Evolutionary conservation across 2,113 vertebrate genomes (phyloP), one percentile per base, ranked within the genome.

Genomic region (Arothron firmamentum): DNA sequence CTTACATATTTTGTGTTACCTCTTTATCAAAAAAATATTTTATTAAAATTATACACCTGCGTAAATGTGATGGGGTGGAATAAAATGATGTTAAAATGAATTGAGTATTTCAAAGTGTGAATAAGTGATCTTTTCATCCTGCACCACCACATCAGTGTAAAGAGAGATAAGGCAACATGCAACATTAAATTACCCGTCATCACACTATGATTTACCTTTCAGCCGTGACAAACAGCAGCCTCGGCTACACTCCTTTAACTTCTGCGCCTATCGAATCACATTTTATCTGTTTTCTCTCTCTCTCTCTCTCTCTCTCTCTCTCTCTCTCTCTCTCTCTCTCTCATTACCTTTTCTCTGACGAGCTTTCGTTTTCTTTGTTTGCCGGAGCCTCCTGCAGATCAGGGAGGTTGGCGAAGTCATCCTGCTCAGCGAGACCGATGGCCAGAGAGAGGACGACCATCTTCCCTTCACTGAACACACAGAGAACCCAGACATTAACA

Each of bases 361-460:
- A 92, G 64, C 85, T 84, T 59, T 88, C 87, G 84, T 94, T 92
- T 87, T 94, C 95, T 90, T 94, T 92, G 91, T 85, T 92, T 72
- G 92, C 92, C 76, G 94, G 94, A 46, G 92, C 92, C 87, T 94
- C 93, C 91, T 98, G 96, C 79, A 98, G 94, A 90, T 98, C 96
- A 83, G 97, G 96, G 81, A 98, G 95, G 93, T 98, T 98, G 93
- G 97, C 97, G 92, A 99, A 99, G 92, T 99, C 96, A 80, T 99
- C 97, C 92, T 97, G 96, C 83, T 99, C 96, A 84, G 97, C 96
- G 88, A 99, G 92, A 85, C 97, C 96, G 88, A 98, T 93, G 78
- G 97, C 95, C 87, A 98, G 93, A 88, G 97, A 96, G 89, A 99
- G 90, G 91, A 99, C 97, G 89, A 99, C 96, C 96, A 99, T 98